phyloP scores from a whole-genome alignment of 2,888 invertebrate genomes.

The Drosophila mettleri region DNA sequence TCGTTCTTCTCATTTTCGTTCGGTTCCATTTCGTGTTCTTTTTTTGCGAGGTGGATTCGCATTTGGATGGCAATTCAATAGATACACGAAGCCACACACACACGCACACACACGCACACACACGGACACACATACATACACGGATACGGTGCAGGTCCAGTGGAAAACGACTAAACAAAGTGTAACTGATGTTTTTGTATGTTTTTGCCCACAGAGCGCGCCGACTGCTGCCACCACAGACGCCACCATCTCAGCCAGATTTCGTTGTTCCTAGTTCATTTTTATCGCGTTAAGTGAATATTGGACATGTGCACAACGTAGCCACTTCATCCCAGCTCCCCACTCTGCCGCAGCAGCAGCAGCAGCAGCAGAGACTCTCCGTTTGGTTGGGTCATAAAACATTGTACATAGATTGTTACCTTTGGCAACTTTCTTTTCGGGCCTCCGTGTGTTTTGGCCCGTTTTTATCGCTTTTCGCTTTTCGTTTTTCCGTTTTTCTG shows the following conservation, averaged over 20 bases:
- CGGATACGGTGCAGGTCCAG: constrained; percentile 32
- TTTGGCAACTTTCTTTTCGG: constrained; percentile 67
- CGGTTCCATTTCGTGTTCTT: constrained; percentile 30
- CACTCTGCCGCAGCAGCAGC: neutral
- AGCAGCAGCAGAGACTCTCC: constrained; percentile 2
- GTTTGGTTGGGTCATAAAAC: constrained; percentile 51
- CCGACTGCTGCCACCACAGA: constrained; percentile 44
- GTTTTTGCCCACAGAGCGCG: constrained; percentile 56
- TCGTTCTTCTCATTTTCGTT: constrained; percentile 22
- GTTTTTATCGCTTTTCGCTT: constrained; percentile 68
- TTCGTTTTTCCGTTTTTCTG: constrained; percentile 60
- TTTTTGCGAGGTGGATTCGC: constrained; percentile 21
- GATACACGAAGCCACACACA: constrained; percentile 48
- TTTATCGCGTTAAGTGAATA: constrained; percentile 80
- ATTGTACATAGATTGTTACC: constrained; percentile 70
- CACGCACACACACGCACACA: constrained; percentile 1
- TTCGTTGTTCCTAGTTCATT: constrained; percentile 76
- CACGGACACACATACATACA: constrained; percentile 20
- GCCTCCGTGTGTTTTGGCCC: constrained; percentile 56
- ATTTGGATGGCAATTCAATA: constrained; percentile 49
- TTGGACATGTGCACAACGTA: constrained; percentile 72
- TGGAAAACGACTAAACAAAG: constrained; percentile 68
- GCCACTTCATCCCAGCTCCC: neutral
- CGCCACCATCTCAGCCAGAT: constrained; percentile 61
- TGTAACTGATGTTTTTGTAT: constrained; percentile 78